Base-by-base conservation (phyloP, 1,140 invertebrate species). In the Adelges cooleyi region DNA sequence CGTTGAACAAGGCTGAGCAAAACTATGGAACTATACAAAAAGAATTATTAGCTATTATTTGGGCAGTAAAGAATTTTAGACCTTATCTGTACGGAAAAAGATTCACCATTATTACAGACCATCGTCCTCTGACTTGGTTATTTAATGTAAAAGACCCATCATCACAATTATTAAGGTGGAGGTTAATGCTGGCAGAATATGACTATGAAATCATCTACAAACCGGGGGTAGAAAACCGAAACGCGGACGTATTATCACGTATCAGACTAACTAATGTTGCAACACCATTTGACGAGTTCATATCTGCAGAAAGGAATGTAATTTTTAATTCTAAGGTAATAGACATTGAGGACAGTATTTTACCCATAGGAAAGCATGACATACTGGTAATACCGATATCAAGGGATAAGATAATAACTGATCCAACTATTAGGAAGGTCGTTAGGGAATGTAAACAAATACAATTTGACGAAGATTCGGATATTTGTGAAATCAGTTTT, bases 71-170 rank as follows among this genome's bases (percentile, higher is more conserved):
- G 50, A 71, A 79, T 36, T 80, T 80, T 66, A 65, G 73, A 62
- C 72, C 73, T 23, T 81, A 79, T 70, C 59, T 83, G 3, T 76
- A 75, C 65, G 76, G 75, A 17, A 71, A 54, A 33, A 72, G 76
- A 50, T 82, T 81, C 67, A 76, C 68, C 20, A 72, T 82, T 1
- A 56, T 75, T 11, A 81, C 77, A 1, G 80, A 83, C 67, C 77
- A 82, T 68, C 71, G 72, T 67, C 75, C 77, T 0, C 67, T 82
- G 18, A 71, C 67, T 29, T 81, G 76, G 74, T 67, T 81, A 2
- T 72, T 75, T 29, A 74, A 73, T 11, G 65, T 77, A 0, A 80
- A 78, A 66, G 75, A 80, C 48, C 74, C 75, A 10, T 74, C 71
- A 11, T 72, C 74, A 33, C 69, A 76, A 69, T 68, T 82, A 17